Evolutionary conservation across 2,888 invertebrate genomes (phyloP), one percentile per base, ranked within the genome.

Genomic region (Agrypnus murinus): DNA sequence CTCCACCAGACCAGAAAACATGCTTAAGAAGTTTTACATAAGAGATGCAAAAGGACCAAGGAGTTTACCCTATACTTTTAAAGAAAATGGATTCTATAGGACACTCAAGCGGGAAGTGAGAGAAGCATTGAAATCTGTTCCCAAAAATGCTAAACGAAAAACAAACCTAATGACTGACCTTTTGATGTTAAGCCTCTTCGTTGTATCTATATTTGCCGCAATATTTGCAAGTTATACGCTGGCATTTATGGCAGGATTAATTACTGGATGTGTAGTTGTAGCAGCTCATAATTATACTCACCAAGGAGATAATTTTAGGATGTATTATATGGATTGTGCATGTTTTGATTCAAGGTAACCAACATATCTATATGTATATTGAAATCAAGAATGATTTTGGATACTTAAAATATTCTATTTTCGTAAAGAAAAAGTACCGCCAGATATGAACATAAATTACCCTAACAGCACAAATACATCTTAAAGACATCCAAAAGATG

Each of bases 211-310:
- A 17, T 77, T 81, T 36, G 79, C 82, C 0, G 77, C 75, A 6
- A 66, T 80, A 0, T 73, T 84, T 83, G 85, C 71, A 81, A 86
- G 77, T 79, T 86, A 80, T 80, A 80, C 72, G 6, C 81, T 87
- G 38, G 89, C 86, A 48, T 62, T 86, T 10, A 45, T 90, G 25
- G 87, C 90, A 14, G 93, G 90, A 0, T 60, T 89, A 1, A 84
- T 89, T 1, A 81, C 94, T 1, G 86, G 88, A 0, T 88, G 91
- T 87, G 86, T 89, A 0, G 85, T 88, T 0, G 88, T 92, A 10
- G 87, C 88, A 2, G 89, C 91, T 0, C 95, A 95, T 81, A 95
- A 95, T 81, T 95, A 91, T 80, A 90, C 94, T 77, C 95, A 95
- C 81, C 89, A 90, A 77, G 89, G 87, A 70, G 91, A 93, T 68